Conservation (phyloP, 2,888 invertebrate species). For the Leucoma salicis region DNA sequence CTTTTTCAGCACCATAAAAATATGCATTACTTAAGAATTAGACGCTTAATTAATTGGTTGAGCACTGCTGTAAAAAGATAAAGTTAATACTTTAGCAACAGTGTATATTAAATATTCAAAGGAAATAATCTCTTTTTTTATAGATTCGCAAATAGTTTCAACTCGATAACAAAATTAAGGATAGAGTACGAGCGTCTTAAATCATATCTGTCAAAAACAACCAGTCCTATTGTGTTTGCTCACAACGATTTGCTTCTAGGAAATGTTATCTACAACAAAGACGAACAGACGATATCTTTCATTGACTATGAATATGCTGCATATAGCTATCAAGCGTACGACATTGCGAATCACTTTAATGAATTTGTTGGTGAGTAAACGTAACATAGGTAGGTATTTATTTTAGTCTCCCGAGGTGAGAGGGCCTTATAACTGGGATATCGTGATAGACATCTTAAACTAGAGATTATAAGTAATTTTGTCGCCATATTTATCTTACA, state of each 20-base stretch:
- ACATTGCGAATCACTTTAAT: slow-evolving; percentile 98
- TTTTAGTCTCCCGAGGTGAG: too few species aligned
- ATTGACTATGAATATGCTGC: slow-evolving; percentile 99
- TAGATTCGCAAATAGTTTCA: slow-evolving; percentile 86
- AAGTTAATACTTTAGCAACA: too few species aligned
- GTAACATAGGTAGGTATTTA: too few species aligned
- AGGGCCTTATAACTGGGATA: too few species aligned
- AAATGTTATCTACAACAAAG: slow-evolving; percentile 93
- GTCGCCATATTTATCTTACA: too few species aligned
- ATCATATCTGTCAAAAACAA: slow-evolving; percentile 82
- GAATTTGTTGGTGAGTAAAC: slow-evolving; percentile 94
- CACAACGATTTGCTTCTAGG: slow-evolving; percentile 98
- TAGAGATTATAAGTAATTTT: too few species aligned
- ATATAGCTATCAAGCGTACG: slow-evolving; percentile 96
- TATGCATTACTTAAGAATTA: too few species aligned
- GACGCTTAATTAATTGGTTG: too few species aligned
- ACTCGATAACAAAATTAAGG: slow-evolving; percentile 85
- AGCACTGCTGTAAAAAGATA: too few species aligned
- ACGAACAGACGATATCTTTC: slow-evolving; percentile 88
- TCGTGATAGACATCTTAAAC: too few species aligned
- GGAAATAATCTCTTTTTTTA: slow-evolving; percentile 48
- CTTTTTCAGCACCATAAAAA: too few species aligned
- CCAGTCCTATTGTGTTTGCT: slow-evolving; percentile 93
- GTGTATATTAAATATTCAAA: neutral
- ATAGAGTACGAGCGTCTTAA: slow-evolving; percentile 87